Evolutionary conservation across 1,140 invertebrate genomes (phyloP).

Genomic region (Sitodiplosis mosellana): DNA sequence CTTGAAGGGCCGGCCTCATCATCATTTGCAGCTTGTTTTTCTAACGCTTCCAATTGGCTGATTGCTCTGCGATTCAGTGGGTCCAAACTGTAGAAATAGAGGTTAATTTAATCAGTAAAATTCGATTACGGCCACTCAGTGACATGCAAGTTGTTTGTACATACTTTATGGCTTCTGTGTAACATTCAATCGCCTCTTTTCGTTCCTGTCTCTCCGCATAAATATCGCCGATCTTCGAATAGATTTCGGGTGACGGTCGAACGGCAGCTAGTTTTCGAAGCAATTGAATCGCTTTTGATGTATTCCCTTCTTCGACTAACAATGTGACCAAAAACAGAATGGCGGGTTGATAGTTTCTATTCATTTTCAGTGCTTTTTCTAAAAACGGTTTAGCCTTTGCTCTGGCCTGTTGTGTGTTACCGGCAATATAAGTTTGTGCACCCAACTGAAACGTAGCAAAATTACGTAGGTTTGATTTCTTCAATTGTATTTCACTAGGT

Average conservation of each 20-base stretch:
- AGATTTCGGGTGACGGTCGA: conserved; percentile 14
- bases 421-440: conserved; percentile 12
- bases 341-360: conserved; percentile 16
- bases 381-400: conserved; percentile 14
- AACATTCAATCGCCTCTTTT: conserved; percentile 16
- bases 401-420: conserved; percentile 6
- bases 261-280: conserved; percentile 14
- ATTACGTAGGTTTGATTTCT: too few species aligned
- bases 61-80: conserved; percentile 12
- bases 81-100: conserved; percentile 11
- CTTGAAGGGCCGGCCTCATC: neutral
- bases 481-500: too few species aligned
- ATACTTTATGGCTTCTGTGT: conserved; percentile 15
- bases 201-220: conserved; percentile 11
- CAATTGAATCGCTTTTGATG: conserved; percentile 11
- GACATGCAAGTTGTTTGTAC: neutral
- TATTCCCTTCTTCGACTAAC: conserved; percentile 11
- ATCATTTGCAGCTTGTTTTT: conserved; percentile 5
- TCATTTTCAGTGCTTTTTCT: conserved; percentile 15
- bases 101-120: neutral
- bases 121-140: neutral
- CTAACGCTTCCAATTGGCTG: conserved; percentile 13
- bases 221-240: conserved; percentile 15
- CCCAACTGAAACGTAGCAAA: conserved; percentile 9
- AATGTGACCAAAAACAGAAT: conserved; percentile 15